Evolutionary conservation across 2,888 invertebrate species (phyloP).

Genomic region (Thymelicus acteon): DNA sequence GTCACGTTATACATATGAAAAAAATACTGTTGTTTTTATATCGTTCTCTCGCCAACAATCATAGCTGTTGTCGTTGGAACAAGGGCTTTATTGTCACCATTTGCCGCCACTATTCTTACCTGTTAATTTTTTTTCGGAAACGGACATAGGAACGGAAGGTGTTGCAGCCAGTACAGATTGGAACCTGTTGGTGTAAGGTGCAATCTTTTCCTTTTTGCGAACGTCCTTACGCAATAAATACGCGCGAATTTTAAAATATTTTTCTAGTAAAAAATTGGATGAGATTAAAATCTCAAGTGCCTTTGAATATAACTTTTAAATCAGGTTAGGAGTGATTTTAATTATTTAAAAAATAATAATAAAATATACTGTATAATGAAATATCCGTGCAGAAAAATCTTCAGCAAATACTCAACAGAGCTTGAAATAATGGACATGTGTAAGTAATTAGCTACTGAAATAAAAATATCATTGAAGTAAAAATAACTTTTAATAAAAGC

Average conservation of each 20-base stretch:
- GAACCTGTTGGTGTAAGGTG: conserved; percentile 78
- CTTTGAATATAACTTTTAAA: neutral
- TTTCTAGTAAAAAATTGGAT: neutral
- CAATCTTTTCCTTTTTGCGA: conserved; percentile 52
- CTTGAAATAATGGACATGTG: conserved; percentile 59
- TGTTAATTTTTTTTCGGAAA: conserved; percentile 74
- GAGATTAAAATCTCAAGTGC: neutral
- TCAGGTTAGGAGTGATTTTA: conserved; percentile 18
- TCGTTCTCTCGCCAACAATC: neutral
- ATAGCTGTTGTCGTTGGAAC: neutral
- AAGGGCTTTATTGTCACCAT: conserved; percentile 30
- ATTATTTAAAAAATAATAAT: conserved; percentile 18
- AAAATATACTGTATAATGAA: conserved; percentile 61
- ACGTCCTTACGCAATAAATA: neutral
- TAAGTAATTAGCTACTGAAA: conserved; percentile 52
- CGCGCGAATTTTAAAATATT: neutral
- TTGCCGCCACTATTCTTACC: conserved; percentile 59
- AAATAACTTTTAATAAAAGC: no score
- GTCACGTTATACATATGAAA: no score
- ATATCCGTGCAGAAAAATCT: conserved; percentile 68
- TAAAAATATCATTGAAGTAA: no score
- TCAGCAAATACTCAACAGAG: conserved; percentile 56
- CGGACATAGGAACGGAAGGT: conserved; percentile 72
- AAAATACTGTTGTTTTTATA: neutral
- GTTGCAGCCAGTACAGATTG: conserved; percentile 69